A percentile compares a stretch with the other conserved stretches of the same genome.
phyloP scores from a whole-genome alignment of 2,888 invertebrate species.

The Melanostoma scalare region DNA sequence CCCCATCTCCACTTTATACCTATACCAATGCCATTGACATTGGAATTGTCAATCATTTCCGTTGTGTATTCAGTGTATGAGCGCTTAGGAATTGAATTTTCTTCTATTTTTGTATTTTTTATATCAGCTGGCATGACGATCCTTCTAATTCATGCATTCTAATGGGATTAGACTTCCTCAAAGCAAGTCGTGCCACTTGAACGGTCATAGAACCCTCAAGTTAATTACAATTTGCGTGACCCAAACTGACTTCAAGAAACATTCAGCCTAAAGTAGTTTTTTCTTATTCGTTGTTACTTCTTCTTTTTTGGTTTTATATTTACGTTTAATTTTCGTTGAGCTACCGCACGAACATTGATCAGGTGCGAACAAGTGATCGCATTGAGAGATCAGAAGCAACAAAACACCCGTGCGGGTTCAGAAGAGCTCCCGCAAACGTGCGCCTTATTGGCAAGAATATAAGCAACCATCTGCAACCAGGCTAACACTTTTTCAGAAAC shows the following conservation, averaged over 20 bases:
- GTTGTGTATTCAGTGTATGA: constrained; percentile 25
- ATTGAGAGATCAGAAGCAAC: constrained; percentile 27
- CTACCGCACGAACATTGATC: constrained; percentile 61
- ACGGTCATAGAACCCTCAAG: constrained; percentile 47
- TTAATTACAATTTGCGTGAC: constrained; percentile 67
- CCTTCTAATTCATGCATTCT: constrained; percentile 39
- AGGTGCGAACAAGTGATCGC: constrained; percentile 69
- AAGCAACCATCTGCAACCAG: neutral
- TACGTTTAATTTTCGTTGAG: constrained; percentile 29
- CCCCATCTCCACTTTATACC: constrained; percentile 2
- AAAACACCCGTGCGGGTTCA: constrained; percentile 44
- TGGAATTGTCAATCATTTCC: constrained; percentile 72
- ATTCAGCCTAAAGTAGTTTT: constrained; percentile 22
- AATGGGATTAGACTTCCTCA: constrained; percentile 50
- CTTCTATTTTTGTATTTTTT: constrained; percentile 45
- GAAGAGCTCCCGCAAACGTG: constrained; percentile 22
- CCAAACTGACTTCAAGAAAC: constrained; percentile 30
- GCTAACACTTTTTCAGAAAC: neutral
- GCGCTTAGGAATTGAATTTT: constrained; percentile 11
- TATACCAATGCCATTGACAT: constrained; percentile 55
- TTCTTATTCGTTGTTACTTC: constrained; percentile 1
- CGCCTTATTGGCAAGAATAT: constrained; percentile 11
- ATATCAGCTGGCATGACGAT: constrained; percentile 29
- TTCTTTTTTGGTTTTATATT: constrained; percentile 1
- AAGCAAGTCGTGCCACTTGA: neutral